These are phyloP conservation scores for Scelioninae gen. 2 DNA, from an alignment of 2,888 invertebrate genomes.

Conservation along the genomic window DNA sequence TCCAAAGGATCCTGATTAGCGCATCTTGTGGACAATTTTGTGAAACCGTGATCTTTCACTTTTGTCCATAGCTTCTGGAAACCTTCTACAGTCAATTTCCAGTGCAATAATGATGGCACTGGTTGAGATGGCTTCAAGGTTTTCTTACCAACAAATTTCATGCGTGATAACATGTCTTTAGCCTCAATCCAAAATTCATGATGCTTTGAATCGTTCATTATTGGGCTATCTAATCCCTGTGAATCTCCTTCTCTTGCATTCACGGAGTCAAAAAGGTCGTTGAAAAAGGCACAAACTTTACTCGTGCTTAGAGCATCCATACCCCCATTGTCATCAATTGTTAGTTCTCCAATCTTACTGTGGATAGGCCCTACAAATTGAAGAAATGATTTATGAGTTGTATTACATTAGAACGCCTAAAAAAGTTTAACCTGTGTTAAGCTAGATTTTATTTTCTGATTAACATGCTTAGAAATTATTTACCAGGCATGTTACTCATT, in stretches of 20 bases:
- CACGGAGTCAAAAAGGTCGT: slow-evolving; percentile 10
- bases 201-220: background rate
- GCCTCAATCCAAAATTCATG: slow-evolving; percentile 5
- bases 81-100: background rate
- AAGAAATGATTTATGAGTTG: background rate
- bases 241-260: slow-evolving; percentile 1
- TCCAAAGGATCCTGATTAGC: background rate
- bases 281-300: slow-evolving; percentile 5
- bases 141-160: background rate
- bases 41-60: background rate
- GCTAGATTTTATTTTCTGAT: too few species aligned
- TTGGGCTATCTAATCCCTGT: background rate
- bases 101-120: background rate
- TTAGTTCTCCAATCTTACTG: background rate
- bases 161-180: background rate
- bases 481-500: background rate
- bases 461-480: too few species aligned
- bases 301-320: background rate
- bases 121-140: background rate
- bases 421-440: too few species aligned
- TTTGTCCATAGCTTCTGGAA: background rate
- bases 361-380: background rate
- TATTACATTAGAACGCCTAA: too few species aligned
- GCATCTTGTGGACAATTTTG: background rate
- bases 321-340: background rate